Base-by-base conservation (phyloP, 64 coral and sea anemone genomes). In the Acropora tenuis region DNA sequence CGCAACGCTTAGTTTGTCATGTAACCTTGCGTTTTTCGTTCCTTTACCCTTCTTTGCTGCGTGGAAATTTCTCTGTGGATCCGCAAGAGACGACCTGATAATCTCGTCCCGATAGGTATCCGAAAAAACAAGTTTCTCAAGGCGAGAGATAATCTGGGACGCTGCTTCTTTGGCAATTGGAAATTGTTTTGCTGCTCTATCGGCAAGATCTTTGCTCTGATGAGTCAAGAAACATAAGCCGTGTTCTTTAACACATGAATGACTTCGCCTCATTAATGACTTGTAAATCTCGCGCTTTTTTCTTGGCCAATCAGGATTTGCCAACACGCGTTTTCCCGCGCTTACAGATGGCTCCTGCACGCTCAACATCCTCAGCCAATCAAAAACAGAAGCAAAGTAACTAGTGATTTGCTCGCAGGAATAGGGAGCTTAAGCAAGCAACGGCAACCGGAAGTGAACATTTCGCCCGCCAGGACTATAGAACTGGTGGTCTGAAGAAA, bases 201-300 rank as follows among this genome's bases (percentile, higher is more conserved):
- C 82, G 41, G 88, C 92, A 68, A 97, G 90, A 15, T 87, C 87
- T 86, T 97, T 94, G 61, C 79, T 92, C 95, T 97, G 76, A 30
- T 1, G 61, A 86, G 4, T 48, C 9, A 59, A 8, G 41, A 30
- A 49, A 2, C 45, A 48, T 1, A 47, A 78, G 13, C 1, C 41
- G 41, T 10, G 0, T 7, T 55, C 6, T 55, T 55, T 76, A 30
- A 76, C 7, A 12, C 8, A 19, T 55, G 52, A 5, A 55, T 55
- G 5, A 55, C 52, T 55, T 55, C 52, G 52, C 52, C 10, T 10
- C 5, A 55, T 55, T 5, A 55, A 7, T 55, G 52, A 10, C 52
- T 55, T 55, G 52, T 10, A 55, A 55, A 55, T 2, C 6, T 55
- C 52, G 10, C 52, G 0, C 52, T 10, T 0, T 55, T 7, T 55